Evolutionary conservation across 2,888 invertebrate species (phyloP).

Genomic region (Drosophila fungiperda): DNA sequence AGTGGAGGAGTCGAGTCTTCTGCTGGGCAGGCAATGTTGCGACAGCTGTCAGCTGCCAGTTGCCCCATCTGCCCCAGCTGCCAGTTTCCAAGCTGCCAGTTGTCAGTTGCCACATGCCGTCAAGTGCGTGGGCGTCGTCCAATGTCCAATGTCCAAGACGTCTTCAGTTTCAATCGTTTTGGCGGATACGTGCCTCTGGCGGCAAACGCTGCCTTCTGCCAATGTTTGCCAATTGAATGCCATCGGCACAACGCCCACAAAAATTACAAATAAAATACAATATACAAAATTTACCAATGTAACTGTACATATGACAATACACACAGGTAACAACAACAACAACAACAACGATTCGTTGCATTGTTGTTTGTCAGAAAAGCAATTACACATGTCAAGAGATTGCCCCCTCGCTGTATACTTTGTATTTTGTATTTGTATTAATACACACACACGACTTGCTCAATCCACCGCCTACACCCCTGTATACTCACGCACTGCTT

Average conservation of each 20-base stretch:
- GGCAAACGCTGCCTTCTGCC: slow-evolving; percentile 36
- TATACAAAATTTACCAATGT: slow-evolving; percentile 35
- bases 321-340: slow-evolving; percentile 23
- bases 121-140: slow-evolving; percentile 57
- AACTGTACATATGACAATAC: slow-evolving; percentile 47
- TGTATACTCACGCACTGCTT: slow-evolving; percentile 23
- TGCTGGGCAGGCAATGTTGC: slow-evolving; percentile 58
- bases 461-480: background rate
- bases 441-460: slow-evolving; percentile 32
- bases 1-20: slow-evolving; percentile 19
- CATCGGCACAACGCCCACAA: slow-evolving; percentile 55
- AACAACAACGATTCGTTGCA: slow-evolving; percentile 28
- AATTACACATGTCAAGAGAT: slow-evolving; percentile 72
- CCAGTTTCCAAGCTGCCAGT: slow-evolving; percentile 45
- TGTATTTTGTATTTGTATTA: slow-evolving; percentile 47
- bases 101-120: slow-evolving; percentile 42
- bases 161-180: slow-evolving; percentile 69
- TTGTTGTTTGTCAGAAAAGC: slow-evolving; percentile 59
- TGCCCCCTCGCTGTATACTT: slow-evolving; percentile 27
- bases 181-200: slow-evolving; percentile 45
- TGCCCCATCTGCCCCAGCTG: slow-evolving; percentile 58
- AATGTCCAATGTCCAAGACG: slow-evolving; percentile 62
- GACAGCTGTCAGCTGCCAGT: slow-evolving; percentile 67
- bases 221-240: slow-evolving; percentile 68
- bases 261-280: slow-evolving; percentile 19